These are phyloP conservation scores for Gymnopithys bicolor DNA, from an alignment of 2,797 vertebrate genomes.

Conservation along the genomic window DNA sequence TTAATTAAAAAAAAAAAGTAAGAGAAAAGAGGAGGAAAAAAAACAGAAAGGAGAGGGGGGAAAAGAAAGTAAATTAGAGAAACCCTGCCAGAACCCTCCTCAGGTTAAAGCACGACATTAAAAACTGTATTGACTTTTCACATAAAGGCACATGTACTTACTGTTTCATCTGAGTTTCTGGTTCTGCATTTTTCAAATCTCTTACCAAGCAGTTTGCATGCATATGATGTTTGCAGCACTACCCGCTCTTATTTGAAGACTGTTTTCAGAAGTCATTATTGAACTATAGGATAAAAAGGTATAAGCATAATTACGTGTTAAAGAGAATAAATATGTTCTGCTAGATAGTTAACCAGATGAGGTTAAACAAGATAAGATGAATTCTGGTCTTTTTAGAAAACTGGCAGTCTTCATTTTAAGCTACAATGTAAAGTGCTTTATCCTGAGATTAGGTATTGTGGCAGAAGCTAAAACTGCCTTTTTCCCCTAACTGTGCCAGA, in stretches of 20 bases:
- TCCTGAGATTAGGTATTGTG: conserved; percentile 83
- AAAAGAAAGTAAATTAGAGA: conserved; percentile 16
- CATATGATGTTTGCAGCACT: conserved; percentile 15
- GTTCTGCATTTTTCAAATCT: conserved; percentile 44
- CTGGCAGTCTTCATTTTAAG: conserved; percentile 85
- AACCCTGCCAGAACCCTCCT: conserved; percentile 22
- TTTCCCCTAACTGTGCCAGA: conserved; percentile 82
- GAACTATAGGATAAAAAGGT: conserved; percentile 60
- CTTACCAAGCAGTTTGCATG: not conserved
- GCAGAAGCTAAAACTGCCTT: conserved; percentile 85
- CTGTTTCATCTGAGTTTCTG: conserved; percentile 38
- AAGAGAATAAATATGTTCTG: conserved; percentile 69
- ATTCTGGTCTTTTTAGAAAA: conserved; percentile 81
- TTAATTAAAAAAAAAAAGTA: not conserved
- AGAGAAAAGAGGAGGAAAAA: not conserved
- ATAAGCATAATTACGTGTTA: conserved; percentile 58
- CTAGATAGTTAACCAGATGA: conserved; percentile 81
- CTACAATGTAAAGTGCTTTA: conserved; percentile 83
- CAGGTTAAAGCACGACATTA: conserved; percentile 26
- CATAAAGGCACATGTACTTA: not conserved
- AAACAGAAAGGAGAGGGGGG: not conserved
- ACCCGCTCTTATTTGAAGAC: conserved; percentile 4
- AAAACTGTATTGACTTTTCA: conserved; percentile 34
- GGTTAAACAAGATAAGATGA: conserved; percentile 83
- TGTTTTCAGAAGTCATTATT: conserved; percentile 53